phyloP scores from a whole-genome alignment of 2,888 invertebrate genomes.

The Pollenia labialis region DNA sequence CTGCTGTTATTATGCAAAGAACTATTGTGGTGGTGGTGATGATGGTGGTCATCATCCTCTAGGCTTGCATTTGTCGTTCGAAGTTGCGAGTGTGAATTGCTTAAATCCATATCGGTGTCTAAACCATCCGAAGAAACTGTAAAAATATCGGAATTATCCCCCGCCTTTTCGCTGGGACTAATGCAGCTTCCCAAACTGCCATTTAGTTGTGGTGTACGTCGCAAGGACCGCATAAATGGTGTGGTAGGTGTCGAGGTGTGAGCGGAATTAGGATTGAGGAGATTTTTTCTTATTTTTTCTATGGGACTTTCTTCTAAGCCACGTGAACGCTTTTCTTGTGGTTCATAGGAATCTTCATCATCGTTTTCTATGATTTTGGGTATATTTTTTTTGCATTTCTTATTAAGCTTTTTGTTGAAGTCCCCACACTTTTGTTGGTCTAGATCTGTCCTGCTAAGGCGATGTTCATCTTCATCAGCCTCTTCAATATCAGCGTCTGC shows the following conservation, averaged over 20 bases:
- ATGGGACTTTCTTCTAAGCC: constrained; percentile 68
- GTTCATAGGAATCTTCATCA: constrained; percentile 76
- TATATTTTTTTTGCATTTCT: constrained; percentile 66
- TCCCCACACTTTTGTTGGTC: constrained; percentile 63
- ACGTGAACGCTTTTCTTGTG: constrained; percentile 61
- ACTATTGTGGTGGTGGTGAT: constrained; percentile 66
- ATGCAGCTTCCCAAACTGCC: constrained; percentile 82
- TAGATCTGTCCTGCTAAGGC: constrained; percentile 63
- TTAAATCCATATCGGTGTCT: constrained; percentile 83
- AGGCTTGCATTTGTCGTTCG: constrained; percentile 65
- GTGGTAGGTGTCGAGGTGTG: constrained; percentile 78
- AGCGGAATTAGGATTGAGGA: constrained; percentile 66
- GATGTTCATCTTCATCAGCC: constrained; percentile 73
- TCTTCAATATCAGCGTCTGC: constrained; percentile 68
- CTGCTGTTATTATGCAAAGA: constrained; percentile 74
- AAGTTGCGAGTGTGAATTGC: constrained; percentile 79
- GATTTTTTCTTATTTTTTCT: constrained; percentile 72
- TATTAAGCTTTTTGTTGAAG: constrained; percentile 46
- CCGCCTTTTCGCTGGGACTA: constrained; percentile 82
- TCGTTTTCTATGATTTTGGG: constrained; percentile 74
- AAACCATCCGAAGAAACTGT: constrained; percentile 84
- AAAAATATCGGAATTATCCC: constrained; percentile 83
- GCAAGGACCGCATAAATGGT: constrained; percentile 74
- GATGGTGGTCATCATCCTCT: constrained; percentile 74
- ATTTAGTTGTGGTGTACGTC: constrained; percentile 78